phyloP scores from a whole-genome alignment of 2,888 invertebrate species.

The Coenonympha arcania region DNA sequence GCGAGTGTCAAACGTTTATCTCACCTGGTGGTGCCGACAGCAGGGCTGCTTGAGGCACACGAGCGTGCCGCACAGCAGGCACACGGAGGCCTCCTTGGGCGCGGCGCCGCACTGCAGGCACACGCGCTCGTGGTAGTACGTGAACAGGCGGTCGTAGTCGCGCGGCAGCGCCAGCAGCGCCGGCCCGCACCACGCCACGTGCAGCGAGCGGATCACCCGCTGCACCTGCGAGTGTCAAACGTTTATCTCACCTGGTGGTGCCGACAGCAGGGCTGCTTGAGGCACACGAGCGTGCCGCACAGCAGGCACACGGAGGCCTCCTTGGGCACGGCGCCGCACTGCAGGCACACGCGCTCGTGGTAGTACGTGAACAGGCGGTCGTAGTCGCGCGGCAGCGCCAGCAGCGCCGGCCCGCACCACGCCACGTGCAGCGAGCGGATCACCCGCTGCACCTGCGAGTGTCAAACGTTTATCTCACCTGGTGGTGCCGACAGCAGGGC shows the following conservation, averaged over 20 bases:
- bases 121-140: conserved; percentile 92
- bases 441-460: conserved; percentile 76
- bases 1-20: too few species aligned
- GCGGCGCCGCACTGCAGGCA: conserved; percentile 92
- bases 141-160: conserved; percentile 86
- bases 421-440: conserved; percentile 82
- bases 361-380: conserved; percentile 89
- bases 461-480: conserved; percentile 29
- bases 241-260: conserved; percentile 80
- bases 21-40: conserved; percentile 85
- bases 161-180: conserved; percentile 87
- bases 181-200: conserved; percentile 86
- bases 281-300: conserved; percentile 93
- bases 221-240: conserved; percentile 67
- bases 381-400: conserved; percentile 90
- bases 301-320: conserved; percentile 92
- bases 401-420: conserved; percentile 87
- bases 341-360: conserved; percentile 89
- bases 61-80: conserved; percentile 92
- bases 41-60: conserved; percentile 93
- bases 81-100: conserved; percentile 90
- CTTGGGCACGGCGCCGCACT: conserved; percentile 89
- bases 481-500: conserved; percentile 77
- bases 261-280: conserved; percentile 90
- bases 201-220: conserved; percentile 81